A percentile compares a stretch with the other conserved stretches of the same genome.
These are phyloP conservation scores for Acipenser oxyrinchus DNA, from an alignment of 2,797 vertebrate genomes.

Conservation along the genomic window DNA sequence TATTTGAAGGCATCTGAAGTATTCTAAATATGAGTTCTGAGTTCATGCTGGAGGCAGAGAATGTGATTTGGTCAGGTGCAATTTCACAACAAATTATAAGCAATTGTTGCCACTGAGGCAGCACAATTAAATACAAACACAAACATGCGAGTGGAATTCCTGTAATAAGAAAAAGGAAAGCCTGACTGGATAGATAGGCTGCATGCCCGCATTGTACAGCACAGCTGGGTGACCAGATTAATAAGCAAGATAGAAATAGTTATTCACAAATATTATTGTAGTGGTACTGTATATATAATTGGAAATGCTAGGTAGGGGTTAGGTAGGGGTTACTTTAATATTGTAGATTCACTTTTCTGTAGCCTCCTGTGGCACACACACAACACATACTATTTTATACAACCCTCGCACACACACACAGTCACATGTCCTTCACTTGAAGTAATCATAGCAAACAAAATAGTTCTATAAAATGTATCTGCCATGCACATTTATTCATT, in stretches of 20 bases:
- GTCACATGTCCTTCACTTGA: no score
- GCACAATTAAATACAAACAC: constrained; percentile 58
- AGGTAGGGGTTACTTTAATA: no score
- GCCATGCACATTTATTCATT: no score
- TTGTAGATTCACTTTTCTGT: no score
- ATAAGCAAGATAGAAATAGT: constrained; percentile 64
- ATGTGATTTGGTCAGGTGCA: constrained; percentile 25
- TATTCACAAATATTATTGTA: constrained; percentile 55
- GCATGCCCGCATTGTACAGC: constrained; percentile 30
- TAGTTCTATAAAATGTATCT: no score
- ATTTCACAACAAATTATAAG: neutral
- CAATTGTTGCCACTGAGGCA: constrained; percentile 22
- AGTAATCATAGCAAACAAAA: no score
- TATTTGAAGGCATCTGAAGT: neutral
- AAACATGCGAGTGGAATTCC: neutral
- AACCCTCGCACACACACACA: no score
- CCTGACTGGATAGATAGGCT: constrained; percentile 39
- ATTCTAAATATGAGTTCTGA: constrained; percentile 15
- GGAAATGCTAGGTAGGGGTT: no score
- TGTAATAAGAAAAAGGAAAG: neutral
- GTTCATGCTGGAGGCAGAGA: constrained; percentile 31
- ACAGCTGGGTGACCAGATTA: constrained; percentile 66
- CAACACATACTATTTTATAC: no score
- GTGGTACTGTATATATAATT: no score
- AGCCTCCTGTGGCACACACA: no score